Evolutionary conservation across 2,888 invertebrate species (phyloP), one percentile per base, ranked within the genome.

Genomic region (Agapostemon virescens): DNA sequence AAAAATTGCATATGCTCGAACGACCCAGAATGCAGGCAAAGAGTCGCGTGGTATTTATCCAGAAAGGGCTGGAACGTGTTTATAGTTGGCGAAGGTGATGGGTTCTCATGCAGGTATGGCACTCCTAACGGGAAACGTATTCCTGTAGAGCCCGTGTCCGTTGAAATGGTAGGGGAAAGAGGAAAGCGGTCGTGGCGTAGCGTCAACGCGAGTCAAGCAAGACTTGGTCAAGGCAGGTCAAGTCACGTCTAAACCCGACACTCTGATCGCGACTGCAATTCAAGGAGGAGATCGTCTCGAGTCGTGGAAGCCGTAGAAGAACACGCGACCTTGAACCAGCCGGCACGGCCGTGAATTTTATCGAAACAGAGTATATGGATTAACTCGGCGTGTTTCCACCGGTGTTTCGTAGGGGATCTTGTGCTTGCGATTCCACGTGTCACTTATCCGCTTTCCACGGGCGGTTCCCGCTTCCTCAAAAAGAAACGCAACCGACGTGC

Each of bases 231-330:
- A 82, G 84, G 78, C 77, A 80, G 84, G 84, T 84, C 84, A 79
- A 77, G 84, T 79, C 84, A 77, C 82, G 77, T 84, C 77, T 80
- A 80, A 84, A 84, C 82, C 74, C 77, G 82, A 84, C 84, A 84
- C 84, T 72, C 77, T n/a, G 74, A 80, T 84, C 84, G 79, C 76
- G 74, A 80, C 70, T 78, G 79, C 79, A 70, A 80, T 84, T 68
- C 79, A n/a, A 52, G 55, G 74, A 76, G 75, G 70, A 84, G 84
- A 76, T 82, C 74, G 76, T 45, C 33, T 42, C 33, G 67, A 69
- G 33, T 64, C 52, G 67, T 45, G 52, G 74, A 75, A 72, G 77
- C 74, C 74, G 75, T 72, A 66, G 61, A 42, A 49, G 49, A 63
- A 66, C 77, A 75, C 55, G 67, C 36, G 83, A 61, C 85, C 83